A percentile compares a stretch with the other conserved stretches of the same genome.
Conservation (phyloP, 2,797 vertebrate genomes). For the Fringilla coelebs region DNA sequence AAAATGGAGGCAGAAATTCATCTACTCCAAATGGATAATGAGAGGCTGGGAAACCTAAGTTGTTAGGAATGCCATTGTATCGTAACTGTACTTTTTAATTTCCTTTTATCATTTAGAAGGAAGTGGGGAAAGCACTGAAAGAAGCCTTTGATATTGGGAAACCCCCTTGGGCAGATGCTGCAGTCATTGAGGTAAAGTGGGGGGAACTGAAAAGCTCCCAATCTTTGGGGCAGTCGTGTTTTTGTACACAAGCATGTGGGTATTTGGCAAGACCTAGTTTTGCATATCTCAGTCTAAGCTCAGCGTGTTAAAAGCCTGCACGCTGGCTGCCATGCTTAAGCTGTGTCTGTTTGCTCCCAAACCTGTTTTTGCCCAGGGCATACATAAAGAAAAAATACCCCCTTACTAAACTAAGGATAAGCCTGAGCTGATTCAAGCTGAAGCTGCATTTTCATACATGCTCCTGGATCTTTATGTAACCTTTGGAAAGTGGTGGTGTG, state of each 20-base stretch:
- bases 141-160: slow-evolving; percentile 20
- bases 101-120: slow-evolving; percentile 27
- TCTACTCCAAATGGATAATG: neutral
- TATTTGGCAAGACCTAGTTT: neutral
- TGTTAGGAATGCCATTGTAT: neutral
- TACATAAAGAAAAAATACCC: neutral
- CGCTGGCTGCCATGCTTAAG: neutral
- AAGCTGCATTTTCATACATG: neutral
- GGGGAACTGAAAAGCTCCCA: neutral
- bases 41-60: neutral
- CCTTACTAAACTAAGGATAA: neutral
- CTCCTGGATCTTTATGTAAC: neutral
- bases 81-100: neutral
- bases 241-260: neutral
- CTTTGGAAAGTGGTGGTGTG: neutral
- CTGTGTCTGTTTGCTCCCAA: neutral
- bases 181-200: slow-evolving; percentile 38
- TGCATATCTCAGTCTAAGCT: neutral
- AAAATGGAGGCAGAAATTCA: slow-evolving; percentile 11
- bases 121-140: slow-evolving; percentile 31
- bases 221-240: neutral
- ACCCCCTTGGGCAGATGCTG: neutral
- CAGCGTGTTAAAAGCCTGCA: neutral
- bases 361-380: neutral
- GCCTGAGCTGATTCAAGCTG: neutral